Evolutionary conservation across 1,140 invertebrate genomes (phyloP).

Genomic region (Batillaria attramentaria): DNA sequence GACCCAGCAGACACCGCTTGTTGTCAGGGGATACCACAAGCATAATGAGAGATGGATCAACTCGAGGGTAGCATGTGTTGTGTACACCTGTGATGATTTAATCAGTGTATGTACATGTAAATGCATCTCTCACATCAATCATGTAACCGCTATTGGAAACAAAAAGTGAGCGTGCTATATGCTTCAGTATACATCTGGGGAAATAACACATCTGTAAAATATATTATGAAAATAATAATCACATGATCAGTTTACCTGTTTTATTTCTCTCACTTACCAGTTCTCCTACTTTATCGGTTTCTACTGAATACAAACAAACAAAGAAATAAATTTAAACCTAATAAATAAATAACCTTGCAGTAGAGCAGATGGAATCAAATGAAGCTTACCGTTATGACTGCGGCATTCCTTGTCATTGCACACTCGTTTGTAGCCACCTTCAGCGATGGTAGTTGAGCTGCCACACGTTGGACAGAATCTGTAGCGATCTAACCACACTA

Average conservation of each 20-base stretch:
- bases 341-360: neutral
- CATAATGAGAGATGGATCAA: slow-evolving; percentile 76
- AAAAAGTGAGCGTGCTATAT: neutral
- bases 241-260: too few relatives aligned
- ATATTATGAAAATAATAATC: too few relatives aligned
- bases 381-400: slow-evolving; percentile 60
- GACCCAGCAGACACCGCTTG: slow-evolving; percentile 74
- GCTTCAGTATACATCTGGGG: too few relatives aligned
- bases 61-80: slow-evolving; percentile 70
- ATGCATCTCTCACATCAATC: too few relatives aligned
- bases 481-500: slow-evolving; percentile 72
- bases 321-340: neutral
- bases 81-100: slow-evolving; percentile 65
- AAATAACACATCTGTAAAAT: too few relatives aligned
- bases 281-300: too few relatives aligned
- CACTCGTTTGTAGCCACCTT: slow-evolving; percentile 68
- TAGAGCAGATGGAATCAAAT: neutral
- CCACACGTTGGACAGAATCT: slow-evolving; percentile 74
- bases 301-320: neutral
- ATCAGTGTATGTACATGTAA: too few relatives aligned
- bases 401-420: slow-evolving; percentile 66
- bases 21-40: slow-evolving; percentile 72
- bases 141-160: neutral
- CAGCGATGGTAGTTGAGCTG: slow-evolving; percentile 57
- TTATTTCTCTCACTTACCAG: too few relatives aligned